Base-by-base conservation (phyloP, 1,140 invertebrate species). In the Drosophila mayri region DNA sequence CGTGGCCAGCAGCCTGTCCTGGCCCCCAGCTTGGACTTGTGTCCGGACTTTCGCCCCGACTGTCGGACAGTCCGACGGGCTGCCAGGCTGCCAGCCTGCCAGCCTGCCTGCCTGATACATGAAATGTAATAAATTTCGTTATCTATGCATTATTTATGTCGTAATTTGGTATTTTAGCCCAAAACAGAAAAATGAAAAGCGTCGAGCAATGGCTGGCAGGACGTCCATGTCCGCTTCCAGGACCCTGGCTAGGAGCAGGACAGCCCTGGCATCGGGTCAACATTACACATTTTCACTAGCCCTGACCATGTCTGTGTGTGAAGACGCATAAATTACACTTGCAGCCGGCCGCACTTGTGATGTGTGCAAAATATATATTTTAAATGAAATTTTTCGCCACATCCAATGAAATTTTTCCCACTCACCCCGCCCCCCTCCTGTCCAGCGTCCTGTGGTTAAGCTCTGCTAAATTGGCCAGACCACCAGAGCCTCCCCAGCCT, bases 141-240 rank as follows among this genome's bases (percentile, higher is more conserved):
- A 90, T 90, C 85, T 90, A 90, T 90, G 85, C 85, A 90, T 90
- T 90, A 90, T 90, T 90, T 90, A 90, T 90, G 86, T 90, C 85
- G 85, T 90, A 90, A 90, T 90, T 90, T 90, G 85, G 85, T 90
- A 90, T 90, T 90, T 90, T 90, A 90, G 86, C 85, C 85, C 78
- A 90, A 90, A 90, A 85, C 77, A 88, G 85, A 90, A 88, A 88
- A 88, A 88, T 84, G 85, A 85, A 90, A 85, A 90, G 85, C 85
- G 77, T 85, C 74, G 74, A 62, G 75, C 75, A 76, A 76, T 76
- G 74, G 73, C 73, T 76, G 74, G 66, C 65, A 79, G 75, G 59
- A 71, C 70, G 47, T 62, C 41, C 72, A 75, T 32, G 61, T 44
- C 52, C 16, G 25, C 28, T 72, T 57, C 57, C 44, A 52, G 49